A percentile compares a stretch with the other conserved stretches of the same genome.
These are phyloP conservation scores for Vanessa atalanta DNA, from an alignment of 1,140 invertebrate species.

Conservation along the genomic window DNA sequence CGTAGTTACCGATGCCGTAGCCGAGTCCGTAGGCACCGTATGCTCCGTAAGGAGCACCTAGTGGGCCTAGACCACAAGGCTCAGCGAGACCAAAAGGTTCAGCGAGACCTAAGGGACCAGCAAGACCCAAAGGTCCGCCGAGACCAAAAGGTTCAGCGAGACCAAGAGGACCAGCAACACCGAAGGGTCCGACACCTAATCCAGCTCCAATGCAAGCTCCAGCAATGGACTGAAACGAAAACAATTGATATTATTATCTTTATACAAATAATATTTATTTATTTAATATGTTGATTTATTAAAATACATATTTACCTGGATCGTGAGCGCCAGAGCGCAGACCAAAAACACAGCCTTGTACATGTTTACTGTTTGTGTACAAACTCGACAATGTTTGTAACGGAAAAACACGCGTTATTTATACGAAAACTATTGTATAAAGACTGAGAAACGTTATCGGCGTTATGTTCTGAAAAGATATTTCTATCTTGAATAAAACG, in stretches of 20 bases:
- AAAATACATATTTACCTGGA: constrained; percentile 40
- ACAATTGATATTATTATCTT: no score
- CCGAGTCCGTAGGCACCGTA: no score
- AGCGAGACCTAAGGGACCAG: background rate
- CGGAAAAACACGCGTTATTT: background rate
- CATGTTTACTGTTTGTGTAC: constrained; percentile 42
- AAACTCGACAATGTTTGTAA: background rate
- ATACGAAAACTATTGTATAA: background rate
- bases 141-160: background rate
- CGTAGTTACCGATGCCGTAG: no score
- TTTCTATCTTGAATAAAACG: no score
- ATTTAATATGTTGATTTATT: no score
- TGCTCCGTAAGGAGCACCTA: no score
- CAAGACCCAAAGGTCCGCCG: background rate
- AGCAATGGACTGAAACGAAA: background rate
- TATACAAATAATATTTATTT: no score
- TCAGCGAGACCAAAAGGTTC: background rate
- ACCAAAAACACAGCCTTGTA: constrained; percentile 34
- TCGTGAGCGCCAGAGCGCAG: constrained; percentile 45
- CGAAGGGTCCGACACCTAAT: background rate
- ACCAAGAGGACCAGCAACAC: background rate
- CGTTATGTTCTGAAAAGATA: no score
- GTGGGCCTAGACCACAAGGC: background rate
- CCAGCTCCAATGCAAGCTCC: background rate
- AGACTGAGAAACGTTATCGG: background rate